Base-by-base conservation (phyloP, 64 coral and sea anemone genomes). In the Hydrozoanthus tunicans region DNA sequence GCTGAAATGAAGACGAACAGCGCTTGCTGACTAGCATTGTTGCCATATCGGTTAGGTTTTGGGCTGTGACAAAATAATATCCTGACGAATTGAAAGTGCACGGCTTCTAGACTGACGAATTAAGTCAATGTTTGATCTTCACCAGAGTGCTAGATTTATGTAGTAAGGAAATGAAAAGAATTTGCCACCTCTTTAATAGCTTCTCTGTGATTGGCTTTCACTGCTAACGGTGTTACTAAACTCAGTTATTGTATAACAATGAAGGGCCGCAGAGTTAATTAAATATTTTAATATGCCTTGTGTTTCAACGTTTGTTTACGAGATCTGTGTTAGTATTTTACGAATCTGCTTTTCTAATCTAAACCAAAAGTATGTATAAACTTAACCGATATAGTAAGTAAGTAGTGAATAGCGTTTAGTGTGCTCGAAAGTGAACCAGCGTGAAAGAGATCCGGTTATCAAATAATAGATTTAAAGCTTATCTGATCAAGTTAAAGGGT, bases 1-100 rank as follows among this genome's bases (percentile, higher is more conserved):
- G 15, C 59, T 51, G 5, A 1, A 20, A 86, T 14, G 66, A 70
- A 73, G 55, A 58, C 12, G 20, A 9, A 25, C 15, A 13, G 52
- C 68, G 83, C 58, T 70, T 86, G 4, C 27, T 86, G 65, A 57
- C 83, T 5, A 55, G 32, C 2, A 43, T n/a, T 86, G 83, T 54
- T 25, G 68, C 83, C 83, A 86, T 86, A 73, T 73, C 59, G 24
- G 83, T 59, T 86, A 13, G 68, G 83, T 86, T 51, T 52, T 7
- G 26, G 53, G 5, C 8, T 60, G 23, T 26, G 8, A 12, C 10
- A 23, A 1, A 14, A 59, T 53, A 59, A 86, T 73, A 72, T 59
- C 66, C 20, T 72, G 6, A 81, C 79, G 4, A 13, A 5, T 64
- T 64, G 7, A 9, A 72, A 73, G 53, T 86, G 17, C 4, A 70